Conservation (phyloP, 2,888 invertebrate species). For the Hypercompe scribonia region DNA sequence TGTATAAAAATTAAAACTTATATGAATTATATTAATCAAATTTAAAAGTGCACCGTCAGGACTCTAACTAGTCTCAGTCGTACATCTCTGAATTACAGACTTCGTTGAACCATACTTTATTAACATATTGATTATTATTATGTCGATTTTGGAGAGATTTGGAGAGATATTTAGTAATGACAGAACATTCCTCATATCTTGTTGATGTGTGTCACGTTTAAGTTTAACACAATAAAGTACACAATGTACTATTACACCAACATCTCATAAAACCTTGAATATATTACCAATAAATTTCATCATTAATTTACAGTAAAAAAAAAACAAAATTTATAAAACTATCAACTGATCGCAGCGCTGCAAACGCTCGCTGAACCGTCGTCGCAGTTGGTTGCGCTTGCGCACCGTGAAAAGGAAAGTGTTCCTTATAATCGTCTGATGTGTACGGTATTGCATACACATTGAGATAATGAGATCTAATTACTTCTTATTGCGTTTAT, state of each 20-base stretch:
- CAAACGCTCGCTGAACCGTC: constrained; percentile 12
- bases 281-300: background rate
- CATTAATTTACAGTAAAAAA: background rate
- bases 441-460: constrained; percentile 1
- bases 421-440: constrained; percentile 39
- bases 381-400: constrained; percentile 35
- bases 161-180: too few relatives aligned
- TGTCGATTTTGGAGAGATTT: too few relatives aligned
- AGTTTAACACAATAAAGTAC: background rate
- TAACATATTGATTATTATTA: too few relatives aligned
- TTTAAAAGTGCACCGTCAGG: too few relatives aligned
- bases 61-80: too few relatives aligned
- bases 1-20: background rate
- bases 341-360: constrained; percentile 8
- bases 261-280: background rate
- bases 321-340: constrained; percentile 11
- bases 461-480: constrained; percentile 23
- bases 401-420: constrained; percentile 57
- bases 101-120: too few relatives aligned
- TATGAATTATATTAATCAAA: background rate
- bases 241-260: background rate
- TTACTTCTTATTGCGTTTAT: constrained; percentile 19
- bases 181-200: too few relatives aligned
- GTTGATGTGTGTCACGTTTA: too few relatives aligned
- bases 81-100: too few relatives aligned